phyloP scores from a whole-genome alignment of 2,797 vertebrate species.

The Masticophis lateralis region DNA sequence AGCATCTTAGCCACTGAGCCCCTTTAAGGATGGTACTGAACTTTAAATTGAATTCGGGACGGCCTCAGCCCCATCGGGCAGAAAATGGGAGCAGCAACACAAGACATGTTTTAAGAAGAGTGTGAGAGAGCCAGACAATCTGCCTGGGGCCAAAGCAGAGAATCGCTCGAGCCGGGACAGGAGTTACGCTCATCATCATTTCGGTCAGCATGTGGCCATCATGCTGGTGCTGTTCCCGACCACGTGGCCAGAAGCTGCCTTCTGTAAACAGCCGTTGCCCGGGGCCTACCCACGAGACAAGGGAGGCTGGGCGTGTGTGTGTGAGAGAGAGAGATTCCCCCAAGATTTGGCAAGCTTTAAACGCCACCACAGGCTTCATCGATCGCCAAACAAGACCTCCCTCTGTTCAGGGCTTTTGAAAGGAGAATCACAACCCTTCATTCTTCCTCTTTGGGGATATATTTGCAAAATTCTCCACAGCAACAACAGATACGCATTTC shows the following conservation, averaged over 20 bases:
- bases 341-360: neutral
- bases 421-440: neutral
- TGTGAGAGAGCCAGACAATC: too few species aligned
- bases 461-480: neutral
- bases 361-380: neutral
- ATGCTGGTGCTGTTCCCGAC: neutral
- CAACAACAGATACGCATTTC: neutral
- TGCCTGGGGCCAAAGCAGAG: neutral
- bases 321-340: neutral
- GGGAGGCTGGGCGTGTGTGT: neutral
- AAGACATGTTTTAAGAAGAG: neutral
- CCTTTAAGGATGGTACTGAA: neutral
- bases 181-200: neutral
- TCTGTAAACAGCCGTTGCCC: neutral
- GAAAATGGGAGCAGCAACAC: neutral
- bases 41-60: neutral
- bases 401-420: neutral
- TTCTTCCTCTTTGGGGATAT: neutral
- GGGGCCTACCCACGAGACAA: neutral
- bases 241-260: neutral
- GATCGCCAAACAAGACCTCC: neutral
- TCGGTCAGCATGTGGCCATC: neutral
- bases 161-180: too few species aligned
- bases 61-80: neutral
- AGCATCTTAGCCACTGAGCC: too few species aligned